Evolutionary conservation across 2,888 invertebrate genomes (phyloP).

Genomic region (Leptinotarsa peninsularis): DNA sequence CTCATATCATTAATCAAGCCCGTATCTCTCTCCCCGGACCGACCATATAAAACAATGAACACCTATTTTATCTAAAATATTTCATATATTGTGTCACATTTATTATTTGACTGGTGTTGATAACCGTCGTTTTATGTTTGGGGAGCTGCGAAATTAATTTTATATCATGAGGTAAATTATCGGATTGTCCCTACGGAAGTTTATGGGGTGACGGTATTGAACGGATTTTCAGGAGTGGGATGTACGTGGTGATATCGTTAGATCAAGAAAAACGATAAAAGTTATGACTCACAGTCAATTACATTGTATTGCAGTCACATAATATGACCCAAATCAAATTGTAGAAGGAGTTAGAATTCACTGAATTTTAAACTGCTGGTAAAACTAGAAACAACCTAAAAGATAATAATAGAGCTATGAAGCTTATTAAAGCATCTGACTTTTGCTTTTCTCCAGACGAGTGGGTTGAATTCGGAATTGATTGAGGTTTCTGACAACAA

Average conservation of each 20-base stretch:
- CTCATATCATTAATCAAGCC: slow-evolving; percentile 53
- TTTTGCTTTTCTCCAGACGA: too few species aligned
- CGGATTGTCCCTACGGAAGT: slow-evolving; percentile 7
- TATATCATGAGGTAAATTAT: slow-evolving; percentile 26
- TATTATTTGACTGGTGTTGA: slow-evolving; percentile 40
- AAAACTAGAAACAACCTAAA: too few species aligned
- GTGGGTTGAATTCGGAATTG: too few species aligned
- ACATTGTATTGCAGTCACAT: too few species aligned
- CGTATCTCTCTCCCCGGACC: slow-evolving; percentile 49
- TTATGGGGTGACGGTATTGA: not conserved
- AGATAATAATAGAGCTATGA: too few species aligned
- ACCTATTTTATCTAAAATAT: slow-evolving; percentile 49
- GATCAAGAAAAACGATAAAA: too few species aligned
- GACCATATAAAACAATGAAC: slow-evolving; percentile 57
- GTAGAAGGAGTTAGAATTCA: too few species aligned
- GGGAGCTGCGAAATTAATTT: slow-evolving; percentile 30
- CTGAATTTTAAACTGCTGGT: too few species aligned
- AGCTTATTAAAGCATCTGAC: too few species aligned
- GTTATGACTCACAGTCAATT: too few species aligned
- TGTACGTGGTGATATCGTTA: not conserved
- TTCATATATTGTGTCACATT: slow-evolving; percentile 48
- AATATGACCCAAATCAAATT: too few species aligned
- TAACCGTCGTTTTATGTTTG: slow-evolving; percentile 30
- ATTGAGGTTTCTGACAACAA: too few species aligned
- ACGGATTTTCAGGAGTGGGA: not conserved